These are phyloP conservation scores for Thymelicus lineola DNA, from an alignment of 2,888 invertebrate species.

Conservation along the genomic window DNA sequence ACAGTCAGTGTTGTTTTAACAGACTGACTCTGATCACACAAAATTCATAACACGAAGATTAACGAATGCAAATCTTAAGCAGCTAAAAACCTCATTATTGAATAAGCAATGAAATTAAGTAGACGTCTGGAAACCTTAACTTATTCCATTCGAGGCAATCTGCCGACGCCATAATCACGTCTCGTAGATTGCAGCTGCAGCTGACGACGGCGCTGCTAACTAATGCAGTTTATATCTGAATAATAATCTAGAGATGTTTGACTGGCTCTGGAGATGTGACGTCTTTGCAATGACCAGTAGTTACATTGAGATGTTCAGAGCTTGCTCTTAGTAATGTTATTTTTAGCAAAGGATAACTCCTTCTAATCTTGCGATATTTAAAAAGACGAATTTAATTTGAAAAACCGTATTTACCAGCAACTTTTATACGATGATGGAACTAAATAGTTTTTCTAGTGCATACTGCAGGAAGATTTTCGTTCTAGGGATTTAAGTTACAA, in stretches of 20 bases:
- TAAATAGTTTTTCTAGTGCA: no score
- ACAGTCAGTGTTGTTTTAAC: no score
- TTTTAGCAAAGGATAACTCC: no score
- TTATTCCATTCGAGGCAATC: slow-evolving; percentile 17
- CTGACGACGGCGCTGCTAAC: not conserved
- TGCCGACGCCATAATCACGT: not conserved
- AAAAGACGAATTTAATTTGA: no score
- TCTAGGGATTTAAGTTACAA: no score
- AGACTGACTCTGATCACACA: no score
- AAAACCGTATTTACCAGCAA: no score
- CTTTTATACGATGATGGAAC: no score
- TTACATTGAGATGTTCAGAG: not conserved
- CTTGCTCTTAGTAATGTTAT: not conserved
- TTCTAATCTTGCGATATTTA: no score
- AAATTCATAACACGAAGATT: not conserved
- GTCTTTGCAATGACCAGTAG: not conserved
- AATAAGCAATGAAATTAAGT: not conserved
- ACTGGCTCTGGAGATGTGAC: not conserved
- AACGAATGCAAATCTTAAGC: not conserved
- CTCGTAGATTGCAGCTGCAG: slow-evolving; percentile 2
- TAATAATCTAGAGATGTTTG: slow-evolving; percentile 9
- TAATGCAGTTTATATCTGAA: slow-evolving; percentile 21
- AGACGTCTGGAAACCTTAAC: slow-evolving; percentile 2
- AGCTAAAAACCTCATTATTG: not conserved
- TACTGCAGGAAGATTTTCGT: no score